Percentiles rank a stretch among this genome's conserved stretches.
Evolutionary conservation across 2,797 vertebrate species (phyloP).

Genomic region (Natrix natrix): DNA sequence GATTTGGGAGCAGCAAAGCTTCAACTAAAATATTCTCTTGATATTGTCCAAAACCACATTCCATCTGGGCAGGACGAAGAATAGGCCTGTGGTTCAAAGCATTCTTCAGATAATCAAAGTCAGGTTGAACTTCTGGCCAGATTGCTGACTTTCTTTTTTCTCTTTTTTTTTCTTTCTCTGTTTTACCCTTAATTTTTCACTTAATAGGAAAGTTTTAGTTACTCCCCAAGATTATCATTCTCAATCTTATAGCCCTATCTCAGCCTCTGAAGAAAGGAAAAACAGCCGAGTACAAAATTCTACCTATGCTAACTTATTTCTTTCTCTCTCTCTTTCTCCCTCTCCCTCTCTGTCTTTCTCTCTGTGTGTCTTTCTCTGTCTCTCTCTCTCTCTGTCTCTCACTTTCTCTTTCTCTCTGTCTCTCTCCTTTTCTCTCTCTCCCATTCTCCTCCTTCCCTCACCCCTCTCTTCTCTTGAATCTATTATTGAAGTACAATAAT

Average conservation of each 20-base stretch:
- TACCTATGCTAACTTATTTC: not conserved
- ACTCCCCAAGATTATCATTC: not conserved
- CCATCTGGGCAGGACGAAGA: not conserved
- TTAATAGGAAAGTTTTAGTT: not conserved
- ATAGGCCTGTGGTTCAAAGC: slow-evolving; percentile 21
- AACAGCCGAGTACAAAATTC: not conserved
- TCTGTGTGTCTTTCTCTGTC: not conserved
- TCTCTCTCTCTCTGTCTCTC: not conserved
- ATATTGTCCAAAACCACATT: slow-evolving; percentile 21
- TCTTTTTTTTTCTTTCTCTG: not conserved
- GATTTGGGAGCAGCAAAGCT: not conserved
- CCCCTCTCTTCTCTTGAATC: accelerated
- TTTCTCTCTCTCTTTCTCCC: no score
- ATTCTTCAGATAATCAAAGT: slow-evolving; percentile 30
- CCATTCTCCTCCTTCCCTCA: no score
- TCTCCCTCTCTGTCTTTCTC: not conserved
- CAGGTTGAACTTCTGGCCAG: slow-evolving; percentile 16
- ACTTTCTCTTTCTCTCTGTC: not conserved
- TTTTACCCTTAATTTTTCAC: not conserved
- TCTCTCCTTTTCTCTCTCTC: not conserved
- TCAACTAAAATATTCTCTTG: slow-evolving; percentile 4
- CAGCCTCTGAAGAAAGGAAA: not conserved
- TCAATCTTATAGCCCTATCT: not conserved
- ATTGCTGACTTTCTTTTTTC: not conserved
- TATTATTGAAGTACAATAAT: not conserved